These are phyloP conservation scores for Rhagium mordax DNA, from an alignment of 2,888 invertebrate genomes.

Conservation along the genomic window DNA sequence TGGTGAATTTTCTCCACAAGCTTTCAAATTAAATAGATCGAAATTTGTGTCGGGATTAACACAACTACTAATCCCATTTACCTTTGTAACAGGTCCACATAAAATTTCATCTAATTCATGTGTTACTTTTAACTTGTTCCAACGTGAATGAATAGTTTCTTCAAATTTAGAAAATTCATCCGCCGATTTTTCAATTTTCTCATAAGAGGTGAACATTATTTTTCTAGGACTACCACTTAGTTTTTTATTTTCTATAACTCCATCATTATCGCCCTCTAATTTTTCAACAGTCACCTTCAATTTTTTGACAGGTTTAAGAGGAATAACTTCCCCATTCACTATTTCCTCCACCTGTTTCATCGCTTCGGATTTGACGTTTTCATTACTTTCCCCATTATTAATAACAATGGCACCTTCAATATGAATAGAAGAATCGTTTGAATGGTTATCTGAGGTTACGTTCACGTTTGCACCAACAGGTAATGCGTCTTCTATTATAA, in stretches of 20 bases:
- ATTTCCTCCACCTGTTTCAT: not conserved
- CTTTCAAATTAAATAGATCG: slow-evolving; percentile 43
- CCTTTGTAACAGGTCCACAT: slow-evolving; percentile 45
- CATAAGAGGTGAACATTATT: slow-evolving; percentile 2
- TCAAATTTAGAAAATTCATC: not conserved
- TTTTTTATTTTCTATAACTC: not conserved
- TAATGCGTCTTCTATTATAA: not conserved
- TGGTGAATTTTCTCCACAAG: not conserved
- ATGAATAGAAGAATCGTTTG: not conserved
- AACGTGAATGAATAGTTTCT: slow-evolving; percentile 8
- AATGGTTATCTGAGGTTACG: not conserved
- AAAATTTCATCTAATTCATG: slow-evolving; percentile 48
- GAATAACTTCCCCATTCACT: not conserved
- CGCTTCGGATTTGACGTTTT: not conserved
- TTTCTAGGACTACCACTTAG: not conserved
- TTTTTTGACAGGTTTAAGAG: not conserved
- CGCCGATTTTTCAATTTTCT: not conserved
- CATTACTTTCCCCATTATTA: not conserved
- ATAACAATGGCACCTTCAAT: not conserved
- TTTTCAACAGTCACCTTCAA: slow-evolving; percentile 18
- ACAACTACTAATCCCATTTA: slow-evolving; percentile 26
- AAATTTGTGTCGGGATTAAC: slow-evolving; percentile 42
- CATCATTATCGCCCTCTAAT: not conserved
- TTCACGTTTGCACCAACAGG: slow-evolving; percentile 4
- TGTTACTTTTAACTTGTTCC: slow-evolving; percentile 22